Evolutionary conservation across 2,888 invertebrate genomes (phyloP), one percentile per base, ranked within the genome.

Genomic region (Rotaria magnacalcarata): DNA sequence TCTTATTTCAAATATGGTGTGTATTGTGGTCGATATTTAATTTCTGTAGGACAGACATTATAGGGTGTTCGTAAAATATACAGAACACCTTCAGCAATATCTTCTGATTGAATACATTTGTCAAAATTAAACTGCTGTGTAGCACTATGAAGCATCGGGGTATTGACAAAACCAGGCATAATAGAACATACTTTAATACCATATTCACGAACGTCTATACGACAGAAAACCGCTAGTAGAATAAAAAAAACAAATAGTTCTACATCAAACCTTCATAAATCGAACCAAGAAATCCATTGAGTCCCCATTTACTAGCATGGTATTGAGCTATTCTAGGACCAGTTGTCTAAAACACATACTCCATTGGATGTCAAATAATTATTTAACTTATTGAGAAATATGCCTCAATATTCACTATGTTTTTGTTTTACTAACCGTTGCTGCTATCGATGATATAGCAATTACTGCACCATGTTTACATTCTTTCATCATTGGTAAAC

Each of bases 11-110:
- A 24, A 75, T 43, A 43, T 47, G 75, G 75, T 21, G 75, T 43
- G 47, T 75, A 75, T 75, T 75, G 75, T 43, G 75, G 75, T 43
- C 75, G 75, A 75, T 75, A 75, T 43, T 75, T 75, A 75, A 75
- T 75, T 75, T 75, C 75, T 24, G 75, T 75, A 8, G 75, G 75
- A 75, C 75, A 75, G 19, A 75, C 75, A 75, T 43, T 75, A 14
- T 75, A 75, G 21, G 75, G 75, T 47, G 75, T 75, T 21, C 21
- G 16, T 75, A 75, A 43, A 43, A 75, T n/a, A 47, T 75, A 75
- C 24, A 75, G 75, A 24, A 75, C 47, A 75, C 75, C 75, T 43
- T 75, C 24, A 10, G 75, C 75, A 75, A 75, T 75, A 43, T 75
- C 75, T 21, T 75, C 75, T 43, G 75, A 21, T 43, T 75, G 75